Evolutionary conservation across 2,113 vertebrate genomes (phyloP).

Genomic region (Sorex fumeus): DNA sequence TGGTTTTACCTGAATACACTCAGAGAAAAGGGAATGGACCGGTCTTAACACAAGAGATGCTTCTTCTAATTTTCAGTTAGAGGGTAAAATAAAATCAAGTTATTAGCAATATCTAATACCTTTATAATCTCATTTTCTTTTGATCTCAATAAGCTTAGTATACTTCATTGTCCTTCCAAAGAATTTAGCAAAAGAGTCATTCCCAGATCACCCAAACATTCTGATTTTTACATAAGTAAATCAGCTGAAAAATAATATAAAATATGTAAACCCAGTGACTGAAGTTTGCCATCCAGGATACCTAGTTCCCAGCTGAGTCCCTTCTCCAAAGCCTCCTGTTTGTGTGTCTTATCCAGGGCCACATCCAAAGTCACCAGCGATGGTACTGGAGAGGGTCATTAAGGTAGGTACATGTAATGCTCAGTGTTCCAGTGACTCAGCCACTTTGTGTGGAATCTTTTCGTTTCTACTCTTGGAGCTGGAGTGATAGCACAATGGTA

Average conservation of each 20-base stretch:
- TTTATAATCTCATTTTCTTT: slow-evolving; percentile 27
- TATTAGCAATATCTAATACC: not conserved
- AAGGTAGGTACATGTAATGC: no score
- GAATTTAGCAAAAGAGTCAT: not conserved
- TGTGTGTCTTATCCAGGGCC: not conserved
- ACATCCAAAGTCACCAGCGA: no score
- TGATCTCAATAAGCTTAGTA: not conserved
- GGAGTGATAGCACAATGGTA: no score
- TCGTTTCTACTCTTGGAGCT: slow-evolving; percentile 52
- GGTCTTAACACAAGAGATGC: not conserved
- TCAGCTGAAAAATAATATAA: not conserved
- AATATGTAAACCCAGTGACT: not conserved
- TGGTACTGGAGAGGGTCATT: not conserved
- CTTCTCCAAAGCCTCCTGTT: not conserved
- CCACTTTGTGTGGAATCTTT: not conserved
- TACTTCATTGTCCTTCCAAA: slow-evolving; percentile 18
- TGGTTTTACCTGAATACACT: slow-evolving; percentile 26
- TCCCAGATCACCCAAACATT: not conserved
- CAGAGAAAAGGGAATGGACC: slow-evolving; percentile 19
- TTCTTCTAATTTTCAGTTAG: not conserved
- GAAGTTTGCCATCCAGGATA: not conserved
- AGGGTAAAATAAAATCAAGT: not conserved
- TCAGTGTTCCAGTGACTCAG: not conserved
- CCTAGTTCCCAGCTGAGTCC: not conserved
- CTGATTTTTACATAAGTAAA: not conserved